Evolutionary conservation across 2,113 vertebrate species (phyloP).

Genomic region (Osmerus eperlanus): DNA sequence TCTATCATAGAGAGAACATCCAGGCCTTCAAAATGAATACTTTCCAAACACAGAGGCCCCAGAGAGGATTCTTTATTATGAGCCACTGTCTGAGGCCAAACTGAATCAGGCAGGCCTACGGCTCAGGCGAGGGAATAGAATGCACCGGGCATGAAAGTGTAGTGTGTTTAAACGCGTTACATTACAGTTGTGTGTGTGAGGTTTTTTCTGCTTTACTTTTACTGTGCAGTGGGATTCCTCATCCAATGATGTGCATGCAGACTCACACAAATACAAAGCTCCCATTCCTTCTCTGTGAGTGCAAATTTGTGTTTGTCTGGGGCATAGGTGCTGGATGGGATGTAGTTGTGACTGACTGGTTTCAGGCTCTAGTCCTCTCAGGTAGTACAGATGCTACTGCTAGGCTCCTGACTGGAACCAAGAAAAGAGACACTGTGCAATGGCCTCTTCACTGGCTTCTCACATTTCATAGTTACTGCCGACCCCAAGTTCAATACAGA

Average conservation of each 20-base stretch:
- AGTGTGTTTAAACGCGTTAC: not conserved
- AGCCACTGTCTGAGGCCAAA: conserved; percentile 23
- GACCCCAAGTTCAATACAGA: no score
- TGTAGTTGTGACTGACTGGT: no score
- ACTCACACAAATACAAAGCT: not conserved
- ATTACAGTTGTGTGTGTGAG: not conserved
- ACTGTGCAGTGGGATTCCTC: not conserved
- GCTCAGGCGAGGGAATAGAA: not conserved
- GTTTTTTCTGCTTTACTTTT: not conserved
- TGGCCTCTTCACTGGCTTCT: no score
- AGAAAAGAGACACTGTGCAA: no score
- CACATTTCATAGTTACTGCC: no score
- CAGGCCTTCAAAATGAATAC: not conserved
- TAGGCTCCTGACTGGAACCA: no score
- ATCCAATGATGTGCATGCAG: not conserved
- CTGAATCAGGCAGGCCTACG: conserved; percentile 21
- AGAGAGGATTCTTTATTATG: conserved; percentile 17
- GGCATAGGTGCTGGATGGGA: no score
- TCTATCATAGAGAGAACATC: no score
- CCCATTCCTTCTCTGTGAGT: conserved; percentile 14
- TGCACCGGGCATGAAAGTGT: not conserved
- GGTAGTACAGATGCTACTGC: no score
- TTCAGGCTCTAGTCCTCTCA: no score
- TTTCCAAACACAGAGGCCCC: conserved; percentile 42
- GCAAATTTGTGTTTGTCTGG: not conserved